Conservation (phyloP, 2,113 vertebrate genomes). For the Tiliqua scincoides region DNA sequence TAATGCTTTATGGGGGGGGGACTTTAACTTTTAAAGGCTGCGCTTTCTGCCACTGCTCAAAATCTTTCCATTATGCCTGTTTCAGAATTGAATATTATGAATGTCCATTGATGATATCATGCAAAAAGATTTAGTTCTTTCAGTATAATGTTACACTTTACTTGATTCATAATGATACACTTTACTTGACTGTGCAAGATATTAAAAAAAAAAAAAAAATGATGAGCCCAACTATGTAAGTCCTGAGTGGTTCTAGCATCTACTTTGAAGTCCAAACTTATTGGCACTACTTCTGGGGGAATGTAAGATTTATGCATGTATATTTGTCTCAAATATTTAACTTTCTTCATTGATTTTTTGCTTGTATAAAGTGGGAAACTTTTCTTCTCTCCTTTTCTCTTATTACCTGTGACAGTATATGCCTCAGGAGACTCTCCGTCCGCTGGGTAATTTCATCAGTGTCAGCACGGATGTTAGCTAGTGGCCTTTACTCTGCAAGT, state of each 20-base stretch:
- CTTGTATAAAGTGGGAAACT: slow-evolving; percentile 38
- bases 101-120: neutral
- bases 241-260: rapidly evolving
- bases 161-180: neutral
- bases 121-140: neutral
- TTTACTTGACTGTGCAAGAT: neutral
- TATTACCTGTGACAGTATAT: slow-evolving; percentile 61
- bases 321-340: slow-evolving; percentile 6
- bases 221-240: rapidly evolving
- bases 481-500: slow-evolving; percentile 67
- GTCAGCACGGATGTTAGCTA: slow-evolving; percentile 66
- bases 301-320: neutral
- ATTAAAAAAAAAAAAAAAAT: neutral
- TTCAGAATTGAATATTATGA: neutral
- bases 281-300: neutral
- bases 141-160: neutral
- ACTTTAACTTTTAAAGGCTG: neutral
- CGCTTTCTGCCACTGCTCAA: neutral
- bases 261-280: slow-evolving; percentile 9
- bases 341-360: slow-evolving; percentile 20
- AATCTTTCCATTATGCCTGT: neutral
- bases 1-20: neutral
- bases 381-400: slow-evolving; percentile 52
- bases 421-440: slow-evolving; percentile 43
- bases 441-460: slow-evolving; percentile 70